Percentiles rank a stretch among this genome's conserved stretches.
These are phyloP conservation scores for Orchestes rusci DNA, from an alignment of 2,888 invertebrate genomes.

Conservation along the genomic window DNA sequence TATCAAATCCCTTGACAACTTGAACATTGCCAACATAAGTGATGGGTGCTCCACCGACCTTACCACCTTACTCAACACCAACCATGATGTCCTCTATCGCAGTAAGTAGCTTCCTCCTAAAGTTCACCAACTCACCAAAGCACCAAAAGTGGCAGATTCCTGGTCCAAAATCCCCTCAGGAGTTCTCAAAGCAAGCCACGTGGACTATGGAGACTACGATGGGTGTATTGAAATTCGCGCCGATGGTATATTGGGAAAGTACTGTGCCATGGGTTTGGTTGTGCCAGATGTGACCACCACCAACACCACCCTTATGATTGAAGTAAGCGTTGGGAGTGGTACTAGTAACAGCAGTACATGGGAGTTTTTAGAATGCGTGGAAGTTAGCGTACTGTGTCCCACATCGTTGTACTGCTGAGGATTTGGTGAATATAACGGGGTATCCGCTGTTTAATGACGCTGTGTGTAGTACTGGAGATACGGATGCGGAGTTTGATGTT, in stretches of 20 bases:
- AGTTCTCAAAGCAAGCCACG: constrained; percentile 14
- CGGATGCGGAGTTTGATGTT: constrained; percentile 17
- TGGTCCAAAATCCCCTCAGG: constrained; percentile 29
- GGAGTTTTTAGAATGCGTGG: constrained; percentile 1
- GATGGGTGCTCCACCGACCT: no score
- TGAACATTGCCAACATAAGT: no score
- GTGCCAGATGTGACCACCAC: constrained; percentile 16
- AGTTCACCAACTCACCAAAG: no score
- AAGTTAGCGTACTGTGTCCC: constrained; percentile 25
- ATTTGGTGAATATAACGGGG: constrained; percentile 10
- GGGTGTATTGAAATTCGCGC: constrained; percentile 27
- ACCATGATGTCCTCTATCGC: no score
- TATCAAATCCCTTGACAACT: no score
- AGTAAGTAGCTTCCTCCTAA: no score
- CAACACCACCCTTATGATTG: constrained; percentile 1
- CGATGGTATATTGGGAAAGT: constrained; percentile 26
- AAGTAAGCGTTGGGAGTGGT: constrained; percentile 2
- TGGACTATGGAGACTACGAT: constrained; percentile 30
- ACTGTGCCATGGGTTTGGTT: constrained; percentile 23
- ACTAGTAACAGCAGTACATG: background rate
- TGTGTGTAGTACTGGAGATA: constrained; percentile 25
- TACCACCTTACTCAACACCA: no score
- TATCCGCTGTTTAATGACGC: constrained; percentile 20
- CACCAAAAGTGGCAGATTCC: constrained; percentile 31
- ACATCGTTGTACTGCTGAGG: constrained; percentile 34